Evolutionary conservation across 2,888 invertebrate genomes (phyloP), one percentile per base, ranked within the genome.

Genomic region (Stenotaenia linearis): DNA sequence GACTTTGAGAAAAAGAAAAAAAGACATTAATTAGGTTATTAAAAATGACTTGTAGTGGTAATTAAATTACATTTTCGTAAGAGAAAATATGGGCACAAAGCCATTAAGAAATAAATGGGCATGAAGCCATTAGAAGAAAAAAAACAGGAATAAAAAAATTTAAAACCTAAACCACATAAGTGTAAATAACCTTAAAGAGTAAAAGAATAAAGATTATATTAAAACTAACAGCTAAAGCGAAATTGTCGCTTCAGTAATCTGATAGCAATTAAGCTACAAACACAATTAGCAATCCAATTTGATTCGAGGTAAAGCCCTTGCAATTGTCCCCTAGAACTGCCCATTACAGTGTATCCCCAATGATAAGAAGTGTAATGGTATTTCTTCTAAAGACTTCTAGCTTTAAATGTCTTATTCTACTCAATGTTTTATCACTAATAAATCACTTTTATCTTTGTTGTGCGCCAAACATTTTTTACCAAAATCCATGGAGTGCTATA

Each of bases 261-360:
- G 28, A 69, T 69, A 69, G 69, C 69, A 28, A 69, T 69, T 45
- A 45, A 12, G 18, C 45, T 45, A 7, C 69, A 69, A 69, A 69
- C 69, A 3, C 69, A 69, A 69, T 69, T 69, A 69, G 69, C 69
- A 69, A 28, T 69, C 69, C 69, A 23, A 69, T 69, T 69, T 69
- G 69, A 28, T 50, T n/a, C 28, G 69, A 69, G 69, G 28, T 69
- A 28, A 69, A 28, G n/a, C 50, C 28, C 25, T 18, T 15, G 45
- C n/a, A 45, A 4, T 45, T 45, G 3, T 15, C 69, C 12, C n/a
- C 56, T 28, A 69, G n/a, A 69, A 69, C 28, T 69, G 28, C 25
- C 28, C 69, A 69, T 69, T 69, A 69, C 69, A 69, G 2, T 25
- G 69, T 69, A 69, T 69, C 69, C 69, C 28, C 9, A n/a, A 69